Percentiles rank a stretch among this genome's conserved stretches.
Conservation (phyloP, 2,113 vertebrate species). For the Lethenteron camtschaticum region DNA sequence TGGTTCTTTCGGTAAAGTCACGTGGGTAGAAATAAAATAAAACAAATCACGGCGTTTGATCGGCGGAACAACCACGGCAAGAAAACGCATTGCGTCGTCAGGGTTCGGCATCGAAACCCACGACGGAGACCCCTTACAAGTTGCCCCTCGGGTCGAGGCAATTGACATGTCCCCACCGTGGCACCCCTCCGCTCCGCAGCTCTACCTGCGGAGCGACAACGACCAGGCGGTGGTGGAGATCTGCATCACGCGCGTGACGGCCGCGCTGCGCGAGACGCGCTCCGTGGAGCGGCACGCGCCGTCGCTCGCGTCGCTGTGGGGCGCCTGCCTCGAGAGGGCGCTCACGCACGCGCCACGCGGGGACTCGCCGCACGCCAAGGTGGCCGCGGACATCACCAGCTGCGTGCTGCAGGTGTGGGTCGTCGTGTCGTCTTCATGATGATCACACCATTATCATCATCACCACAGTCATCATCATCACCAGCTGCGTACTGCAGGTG, state of each 20-base stretch:
- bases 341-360: constrained; percentile 42
- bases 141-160: too few relatives aligned
- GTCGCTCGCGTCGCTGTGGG: constrained; percentile 69
- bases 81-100: too few relatives aligned
- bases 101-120: too few relatives aligned
- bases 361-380: constrained; percentile 70
- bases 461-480: constrained; percentile 23
- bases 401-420: constrained; percentile 63
- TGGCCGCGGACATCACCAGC: constrained; percentile 86
- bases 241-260: constrained; percentile 73
- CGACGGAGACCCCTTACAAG: too few relatives aligned
- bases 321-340: constrained; percentile 69
- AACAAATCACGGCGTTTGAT: too few relatives aligned
- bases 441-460: too few relatives aligned
- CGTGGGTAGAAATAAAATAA: too few relatives aligned
- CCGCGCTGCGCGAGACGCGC: constrained; percentile 58
- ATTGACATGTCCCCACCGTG: too few relatives aligned
- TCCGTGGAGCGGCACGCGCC: constrained; percentile 52
- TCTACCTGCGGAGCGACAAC: constrained; percentile 74
- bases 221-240: constrained; percentile 94
- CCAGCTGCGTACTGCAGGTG: constrained; percentile 86
- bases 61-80: too few relatives aligned
- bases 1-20: too few relatives aligned
- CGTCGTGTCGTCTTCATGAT: too few relatives aligned
- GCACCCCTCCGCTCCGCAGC: constrained; percentile 22